These are phyloP conservation scores for Ormyrus nitidulus DNA, from an alignment of 2,888 invertebrate genomes.

Conservation along the genomic window DNA sequence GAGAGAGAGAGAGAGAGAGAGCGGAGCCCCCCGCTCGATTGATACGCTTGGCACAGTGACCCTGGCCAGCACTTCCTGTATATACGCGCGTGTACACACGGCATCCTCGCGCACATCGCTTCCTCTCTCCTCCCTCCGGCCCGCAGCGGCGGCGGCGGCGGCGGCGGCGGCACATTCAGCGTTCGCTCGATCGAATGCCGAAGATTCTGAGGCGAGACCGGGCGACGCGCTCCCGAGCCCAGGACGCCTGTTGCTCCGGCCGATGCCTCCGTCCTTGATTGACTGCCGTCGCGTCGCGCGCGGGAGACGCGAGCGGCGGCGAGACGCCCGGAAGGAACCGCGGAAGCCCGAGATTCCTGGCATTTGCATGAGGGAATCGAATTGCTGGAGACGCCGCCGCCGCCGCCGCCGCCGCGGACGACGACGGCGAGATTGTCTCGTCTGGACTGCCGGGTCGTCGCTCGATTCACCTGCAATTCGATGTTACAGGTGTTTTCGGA, in stretches of 20 bases:
- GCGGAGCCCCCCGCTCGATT: slow-evolving; percentile 32
- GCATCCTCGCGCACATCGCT: neutral
- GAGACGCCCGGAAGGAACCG: neutral
- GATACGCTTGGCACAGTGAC: slow-evolving; percentile 69
- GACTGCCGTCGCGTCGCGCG: neutral
- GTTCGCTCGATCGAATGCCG: slow-evolving; percentile 70
- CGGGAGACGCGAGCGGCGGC: neutral
- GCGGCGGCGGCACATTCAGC: no score
- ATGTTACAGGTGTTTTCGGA: no score
- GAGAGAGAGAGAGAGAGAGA: no score
- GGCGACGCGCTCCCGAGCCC: slow-evolving; percentile 6
- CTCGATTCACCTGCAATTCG: no score
- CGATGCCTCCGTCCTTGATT: neutral
- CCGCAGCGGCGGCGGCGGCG: neutral
- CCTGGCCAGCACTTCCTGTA: slow-evolving; percentile 58
- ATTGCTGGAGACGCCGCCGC: neutral
- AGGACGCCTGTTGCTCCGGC: slow-evolving; percentile 47
- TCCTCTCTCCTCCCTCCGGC: neutral
- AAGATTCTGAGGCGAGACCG: slow-evolving; percentile 69
- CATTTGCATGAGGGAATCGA: slow-evolving; percentile 14
- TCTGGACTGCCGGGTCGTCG: no score
- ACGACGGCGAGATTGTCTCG: no score
- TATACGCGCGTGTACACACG: no score
- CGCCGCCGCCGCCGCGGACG: no score
- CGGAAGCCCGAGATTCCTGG: neutral